Evolutionary conservation across 2,888 invertebrate species (phyloP).

Genomic region (Phyto melanocephala): DNA sequence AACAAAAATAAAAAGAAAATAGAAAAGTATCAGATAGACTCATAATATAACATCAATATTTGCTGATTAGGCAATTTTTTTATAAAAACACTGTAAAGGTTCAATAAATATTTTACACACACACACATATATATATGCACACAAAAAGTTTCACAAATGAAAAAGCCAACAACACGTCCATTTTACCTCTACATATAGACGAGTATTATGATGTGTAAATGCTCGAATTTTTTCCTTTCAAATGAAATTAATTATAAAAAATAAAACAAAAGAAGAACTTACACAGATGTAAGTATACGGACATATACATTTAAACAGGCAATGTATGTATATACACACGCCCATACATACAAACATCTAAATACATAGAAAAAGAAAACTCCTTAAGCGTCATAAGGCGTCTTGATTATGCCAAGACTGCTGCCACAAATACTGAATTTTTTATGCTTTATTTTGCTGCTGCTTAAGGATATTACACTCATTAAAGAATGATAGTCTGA

Average conservation of each 20-base stretch:
- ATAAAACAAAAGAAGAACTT: too few relatives aligned
- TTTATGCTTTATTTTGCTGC: not conserved
- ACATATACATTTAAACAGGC: too few relatives aligned
- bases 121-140: too few relatives aligned
- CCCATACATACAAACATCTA: not conserved
- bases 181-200: not conserved
- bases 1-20: not conserved
- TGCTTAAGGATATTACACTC: conserved; percentile 32
- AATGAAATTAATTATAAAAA: not conserved
- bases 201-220: not conserved
- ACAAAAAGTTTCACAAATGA: too few relatives aligned
- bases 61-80: conserved; percentile 50
- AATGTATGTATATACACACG: too few relatives aligned
- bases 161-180: not conserved
- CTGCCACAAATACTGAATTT: not conserved
- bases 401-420: conserved; percentile 48
- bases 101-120: conserved; percentile 23
- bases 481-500: not conserved
- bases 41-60: conserved; percentile 14
- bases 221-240: not conserved
- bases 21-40: not conserved
- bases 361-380: conserved; percentile 26
- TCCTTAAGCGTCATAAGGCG: conserved; percentile 47
- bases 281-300: too few relatives aligned
- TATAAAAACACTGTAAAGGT: conserved; percentile 15